phyloP scores from a whole-genome alignment of 2,113 vertebrate species.

The Lophotis ruficrista region DNA sequence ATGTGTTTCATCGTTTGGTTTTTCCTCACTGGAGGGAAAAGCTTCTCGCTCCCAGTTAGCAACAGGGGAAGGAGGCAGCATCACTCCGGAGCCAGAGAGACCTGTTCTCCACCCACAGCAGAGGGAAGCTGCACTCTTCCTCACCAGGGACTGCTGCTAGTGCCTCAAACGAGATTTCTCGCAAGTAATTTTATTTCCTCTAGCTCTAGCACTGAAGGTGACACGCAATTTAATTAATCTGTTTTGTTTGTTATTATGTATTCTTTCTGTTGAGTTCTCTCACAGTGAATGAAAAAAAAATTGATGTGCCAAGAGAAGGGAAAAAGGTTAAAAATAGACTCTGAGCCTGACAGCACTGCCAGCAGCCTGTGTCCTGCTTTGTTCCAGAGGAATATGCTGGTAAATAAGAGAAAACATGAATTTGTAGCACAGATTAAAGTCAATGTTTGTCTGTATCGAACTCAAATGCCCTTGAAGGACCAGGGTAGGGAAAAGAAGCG shows the following conservation, averaged over 20 bases:
- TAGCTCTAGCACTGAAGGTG: not conserved
- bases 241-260: not conserved
- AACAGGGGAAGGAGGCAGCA: not conserved
- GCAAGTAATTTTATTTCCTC: not conserved
- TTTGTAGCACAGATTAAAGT: not conserved
- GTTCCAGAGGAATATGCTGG: not conserved
- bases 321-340: not conserved
- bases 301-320: not conserved
- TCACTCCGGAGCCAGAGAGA: not conserved
- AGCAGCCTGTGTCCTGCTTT: not conserved
- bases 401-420: not conserved
- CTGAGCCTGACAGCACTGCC: not conserved
- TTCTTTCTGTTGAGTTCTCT: not conserved
- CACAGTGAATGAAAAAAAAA: not conserved
- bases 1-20: not conserved
- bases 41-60: too few species aligned
- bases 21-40: not conserved
- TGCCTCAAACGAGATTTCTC: not conserved
- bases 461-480: not conserved
- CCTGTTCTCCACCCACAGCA: not conserved
- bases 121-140: not conserved
- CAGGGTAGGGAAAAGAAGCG: not conserved
- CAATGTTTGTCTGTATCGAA: too few species aligned
- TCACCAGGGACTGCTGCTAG: not conserved
- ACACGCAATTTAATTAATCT: not conserved